Conservation (phyloP, 1,140 invertebrate species). For the Drosophila erecta region DNA sequence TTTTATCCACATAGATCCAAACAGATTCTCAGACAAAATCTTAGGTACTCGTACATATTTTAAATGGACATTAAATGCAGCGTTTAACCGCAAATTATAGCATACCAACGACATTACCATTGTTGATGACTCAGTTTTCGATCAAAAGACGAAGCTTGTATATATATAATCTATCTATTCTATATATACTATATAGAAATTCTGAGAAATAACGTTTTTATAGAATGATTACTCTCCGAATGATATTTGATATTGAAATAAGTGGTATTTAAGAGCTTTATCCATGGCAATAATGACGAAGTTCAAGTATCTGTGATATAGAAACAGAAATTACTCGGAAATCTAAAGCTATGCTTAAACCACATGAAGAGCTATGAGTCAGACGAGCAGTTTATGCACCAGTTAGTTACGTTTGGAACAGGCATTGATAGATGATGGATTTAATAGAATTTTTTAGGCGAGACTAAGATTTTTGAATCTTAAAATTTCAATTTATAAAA, state of each 20-base stretch:
- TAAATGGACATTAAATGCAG: slow-evolving; percentile 14
- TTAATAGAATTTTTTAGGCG: neutral
- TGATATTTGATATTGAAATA: too few relatives aligned
- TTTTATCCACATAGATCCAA: neutral
- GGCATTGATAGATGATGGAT: neutral
- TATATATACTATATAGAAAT: neutral
- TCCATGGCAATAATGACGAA: too few relatives aligned
- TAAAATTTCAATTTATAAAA: neutral
- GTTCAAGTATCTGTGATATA: neutral
- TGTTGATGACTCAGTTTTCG: slow-evolving; percentile 42
- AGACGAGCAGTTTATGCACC: neutral
- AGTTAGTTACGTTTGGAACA: neutral
- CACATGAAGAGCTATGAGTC: neutral
- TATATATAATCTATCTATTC: too few relatives aligned
- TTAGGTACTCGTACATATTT: neutral
- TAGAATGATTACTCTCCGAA: slow-evolving; percentile 1
- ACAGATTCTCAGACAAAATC: neutral
- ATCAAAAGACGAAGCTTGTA: slow-evolving; percentile 12
- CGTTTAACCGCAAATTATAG: slow-evolving; percentile 46
- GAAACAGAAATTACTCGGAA: neutral
- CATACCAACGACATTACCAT: slow-evolving; percentile 36
- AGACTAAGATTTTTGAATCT: neutral
- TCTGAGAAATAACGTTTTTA: slow-evolving; percentile 16
- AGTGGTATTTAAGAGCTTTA: too few relatives aligned
- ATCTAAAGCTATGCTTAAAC: too few relatives aligned